These are phyloP conservation scores for Astropecten irregularis DNA, from an alignment of 53 echinoderm and acorn worm species.

Conservation along the genomic window DNA sequence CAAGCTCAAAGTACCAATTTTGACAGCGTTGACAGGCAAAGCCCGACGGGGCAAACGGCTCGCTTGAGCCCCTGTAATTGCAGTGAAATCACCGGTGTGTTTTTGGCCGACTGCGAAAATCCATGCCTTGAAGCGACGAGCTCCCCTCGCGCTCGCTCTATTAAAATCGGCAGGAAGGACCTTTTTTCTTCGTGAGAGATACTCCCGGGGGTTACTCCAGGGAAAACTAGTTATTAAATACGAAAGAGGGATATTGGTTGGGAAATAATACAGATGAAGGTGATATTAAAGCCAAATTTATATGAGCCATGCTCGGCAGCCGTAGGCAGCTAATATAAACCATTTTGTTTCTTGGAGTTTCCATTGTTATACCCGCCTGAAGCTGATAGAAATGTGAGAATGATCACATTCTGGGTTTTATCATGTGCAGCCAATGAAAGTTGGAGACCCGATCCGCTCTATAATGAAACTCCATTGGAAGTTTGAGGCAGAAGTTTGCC, in stretches of 20 bases:
- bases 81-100: constrained; percentile 41
- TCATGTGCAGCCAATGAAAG: no score
- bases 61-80: constrained; percentile 40
- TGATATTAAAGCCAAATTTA: no score
- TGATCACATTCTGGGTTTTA: no score
- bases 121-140: constrained; percentile 6
- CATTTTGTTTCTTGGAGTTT: no score
- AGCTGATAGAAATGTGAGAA: no score
- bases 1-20: constrained; percentile 40
- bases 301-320: neutral
- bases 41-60: constrained; percentile 21
- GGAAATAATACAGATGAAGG: no score
- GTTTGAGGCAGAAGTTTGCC: no score
- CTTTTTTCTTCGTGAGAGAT: neutral
- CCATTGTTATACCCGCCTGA: no score
- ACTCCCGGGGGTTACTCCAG: neutral
- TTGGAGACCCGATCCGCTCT: no score
- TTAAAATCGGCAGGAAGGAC: constrained; percentile 50
- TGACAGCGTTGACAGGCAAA: constrained; percentile 32
- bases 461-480: no score
- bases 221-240: neutral
- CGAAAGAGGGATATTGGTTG: neutral
- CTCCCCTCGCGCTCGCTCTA: constrained; percentile 5
- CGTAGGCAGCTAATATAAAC: neutral
- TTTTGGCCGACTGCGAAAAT: constrained; percentile 18